Evolutionary conservation across 2,113 vertebrate species (phyloP).

Genomic region (Tonatia bakeri): DNA sequence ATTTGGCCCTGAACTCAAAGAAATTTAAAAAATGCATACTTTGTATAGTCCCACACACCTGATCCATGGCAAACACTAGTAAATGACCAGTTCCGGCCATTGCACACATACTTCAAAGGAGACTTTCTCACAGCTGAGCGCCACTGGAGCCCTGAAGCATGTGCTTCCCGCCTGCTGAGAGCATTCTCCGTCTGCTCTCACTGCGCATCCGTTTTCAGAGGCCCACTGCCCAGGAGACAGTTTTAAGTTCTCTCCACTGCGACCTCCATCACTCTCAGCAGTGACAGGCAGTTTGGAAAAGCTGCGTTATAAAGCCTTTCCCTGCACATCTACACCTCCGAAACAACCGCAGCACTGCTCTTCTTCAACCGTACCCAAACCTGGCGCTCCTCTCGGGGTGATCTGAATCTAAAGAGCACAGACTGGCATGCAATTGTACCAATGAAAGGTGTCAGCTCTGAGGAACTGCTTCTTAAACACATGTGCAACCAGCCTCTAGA

Average conservation of each 20-base stretch:
- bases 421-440: neutral
- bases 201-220: neutral
- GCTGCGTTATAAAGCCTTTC: neutral
- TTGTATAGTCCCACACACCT: neutral
- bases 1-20: neutral
- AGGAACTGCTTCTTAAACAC: slow-evolving; percentile 33
- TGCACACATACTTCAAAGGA: neutral
- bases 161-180: neutral
- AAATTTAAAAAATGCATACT: neutral
- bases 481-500: neutral
- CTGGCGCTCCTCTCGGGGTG: neutral
- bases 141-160: neutral
- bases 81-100: neutral
- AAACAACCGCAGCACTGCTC: neutral
- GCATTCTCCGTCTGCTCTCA: neutral
- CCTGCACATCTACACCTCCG: neutral
- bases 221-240: neutral
- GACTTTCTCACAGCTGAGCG: neutral
- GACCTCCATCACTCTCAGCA: neutral
- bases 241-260: neutral
- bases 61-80: neutral
- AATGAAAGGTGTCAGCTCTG: neutral
- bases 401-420: neutral
- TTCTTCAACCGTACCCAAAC: neutral
- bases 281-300: neutral